A percentile compares a stretch with the other conserved stretches of the same genome.
Conservation (phyloP, 2,797 vertebrate species). For the Cossypha polioptera region DNA sequence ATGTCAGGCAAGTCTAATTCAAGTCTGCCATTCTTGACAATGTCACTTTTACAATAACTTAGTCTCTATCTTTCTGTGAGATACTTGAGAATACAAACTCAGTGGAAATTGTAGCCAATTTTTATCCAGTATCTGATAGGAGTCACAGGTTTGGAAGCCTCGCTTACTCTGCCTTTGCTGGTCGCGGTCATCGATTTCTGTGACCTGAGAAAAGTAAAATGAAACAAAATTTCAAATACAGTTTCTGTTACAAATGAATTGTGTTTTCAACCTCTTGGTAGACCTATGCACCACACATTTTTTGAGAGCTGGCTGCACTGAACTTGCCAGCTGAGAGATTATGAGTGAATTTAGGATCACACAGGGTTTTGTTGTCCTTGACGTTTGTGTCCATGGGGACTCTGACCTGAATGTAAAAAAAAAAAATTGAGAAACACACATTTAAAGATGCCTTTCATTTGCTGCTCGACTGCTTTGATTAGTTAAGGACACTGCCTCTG, state of each 20-base stretch:
- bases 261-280: background rate
- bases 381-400: background rate
- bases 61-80: background rate
- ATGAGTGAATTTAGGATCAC: fast-evolving
- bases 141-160: background rate
- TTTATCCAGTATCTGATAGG: background rate
- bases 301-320: background rate
- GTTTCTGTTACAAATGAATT: background rate
- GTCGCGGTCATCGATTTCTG: background rate
- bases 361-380: background rate
- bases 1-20: background rate
- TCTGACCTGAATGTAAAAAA: background rate
- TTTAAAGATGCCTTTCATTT: background rate
- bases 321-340: background rate
- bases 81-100: background rate
- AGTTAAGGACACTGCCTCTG: background rate
- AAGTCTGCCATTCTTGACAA: background rate
- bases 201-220: background rate
- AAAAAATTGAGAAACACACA: background rate
- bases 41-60: background rate
- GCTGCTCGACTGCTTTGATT: background rate
- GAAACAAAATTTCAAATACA: background rate
- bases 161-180: background rate
- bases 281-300: fast-evolving
- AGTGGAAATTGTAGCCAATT: background rate